A percentile compares a stretch with the other conserved stretches of the same genome.
These are phyloP conservation scores for Meloidogyne exigua DNA, from an alignment of 1,140 invertebrate species.

Conservation along the genomic window DNA sequence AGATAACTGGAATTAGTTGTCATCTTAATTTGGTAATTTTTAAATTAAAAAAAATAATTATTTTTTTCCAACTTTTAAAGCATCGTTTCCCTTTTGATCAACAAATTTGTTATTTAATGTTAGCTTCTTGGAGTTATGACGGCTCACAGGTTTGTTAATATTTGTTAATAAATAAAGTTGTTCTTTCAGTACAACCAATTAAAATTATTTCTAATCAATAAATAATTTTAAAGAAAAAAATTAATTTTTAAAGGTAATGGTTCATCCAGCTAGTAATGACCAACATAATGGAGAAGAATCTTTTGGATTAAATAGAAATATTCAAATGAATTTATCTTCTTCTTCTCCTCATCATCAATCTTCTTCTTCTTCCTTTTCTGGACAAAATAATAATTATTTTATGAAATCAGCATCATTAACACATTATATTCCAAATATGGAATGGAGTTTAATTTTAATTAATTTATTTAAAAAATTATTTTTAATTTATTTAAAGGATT, in stretches of 20 bases:
- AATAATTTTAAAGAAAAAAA: not conserved
- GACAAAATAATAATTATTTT: constrained; percentile 10
- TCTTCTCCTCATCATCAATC: not conserved
- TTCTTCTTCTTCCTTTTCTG: not conserved
- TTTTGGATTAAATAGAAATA: not conserved
- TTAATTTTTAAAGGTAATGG: constrained; percentile 19
- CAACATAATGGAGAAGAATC: not conserved
- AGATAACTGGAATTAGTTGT: constrained; percentile 61
- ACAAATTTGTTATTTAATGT: constrained; percentile 62
- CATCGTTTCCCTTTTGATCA: constrained; percentile 60
- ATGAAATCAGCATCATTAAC: constrained; percentile 34
- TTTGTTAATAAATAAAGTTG: not conserved
- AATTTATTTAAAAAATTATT: not conserved
- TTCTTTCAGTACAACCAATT: too few species aligned
- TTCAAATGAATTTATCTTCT: not conserved
- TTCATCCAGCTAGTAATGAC: constrained; percentile 28
- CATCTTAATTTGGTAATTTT: constrained; percentile 42
- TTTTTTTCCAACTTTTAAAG: constrained; percentile 30
- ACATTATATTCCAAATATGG: constrained; percentile 62
- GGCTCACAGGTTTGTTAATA: constrained; percentile 37
- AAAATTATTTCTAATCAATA: too few species aligned
- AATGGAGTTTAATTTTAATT: constrained; percentile 43
- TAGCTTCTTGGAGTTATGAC: constrained; percentile 59
- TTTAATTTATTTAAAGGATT: constrained; percentile 27
- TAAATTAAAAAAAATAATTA: not conserved